Conservation (phyloP, 2,888 invertebrate genomes). For the Leptothorax acervorum region DNA sequence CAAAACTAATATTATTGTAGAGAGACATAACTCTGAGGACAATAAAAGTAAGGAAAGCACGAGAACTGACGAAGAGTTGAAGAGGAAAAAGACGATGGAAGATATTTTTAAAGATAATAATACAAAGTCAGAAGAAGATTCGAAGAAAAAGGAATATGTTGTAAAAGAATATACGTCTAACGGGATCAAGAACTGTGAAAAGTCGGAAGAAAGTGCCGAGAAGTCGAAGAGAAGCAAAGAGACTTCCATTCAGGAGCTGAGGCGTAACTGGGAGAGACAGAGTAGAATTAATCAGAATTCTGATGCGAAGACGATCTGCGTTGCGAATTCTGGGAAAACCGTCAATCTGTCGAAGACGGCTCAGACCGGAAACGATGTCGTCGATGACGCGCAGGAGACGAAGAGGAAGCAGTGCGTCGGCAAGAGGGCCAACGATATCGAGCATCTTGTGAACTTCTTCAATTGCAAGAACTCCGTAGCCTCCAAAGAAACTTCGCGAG, state of each 20-base stretch:
- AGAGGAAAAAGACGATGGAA: background rate
- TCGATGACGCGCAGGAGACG: slow-evolving; percentile 16
- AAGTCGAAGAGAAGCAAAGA: slow-evolving; percentile 64
- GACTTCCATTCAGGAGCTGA: slow-evolving; percentile 79
- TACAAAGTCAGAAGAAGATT: background rate
- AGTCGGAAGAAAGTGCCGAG: slow-evolving; percentile 18
- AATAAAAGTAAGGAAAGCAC: background rate
- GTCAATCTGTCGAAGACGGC: slow-evolving; percentile 3
- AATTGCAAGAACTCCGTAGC: slow-evolving; percentile 82
- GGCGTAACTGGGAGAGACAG: slow-evolving; percentile 83
- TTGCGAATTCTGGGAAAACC: background rate
- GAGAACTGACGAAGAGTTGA: background rate
- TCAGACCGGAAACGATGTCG: slow-evolving; percentile 23
- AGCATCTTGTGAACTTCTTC: slow-evolving; percentile 83
- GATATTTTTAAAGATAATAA: slow-evolving; percentile 28
- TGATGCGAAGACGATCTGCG: slow-evolving; percentile 27
- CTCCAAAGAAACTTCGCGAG: slow-evolving; percentile 69
- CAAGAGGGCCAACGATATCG: slow-evolving; percentile 81
- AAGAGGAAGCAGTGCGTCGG: slow-evolving; percentile 60
- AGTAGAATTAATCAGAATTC: slow-evolving; percentile 56
- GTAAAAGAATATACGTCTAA: background rate
- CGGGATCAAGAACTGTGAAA: slow-evolving; percentile 1
- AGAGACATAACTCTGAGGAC: background rate
- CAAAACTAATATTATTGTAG: slow-evolving; percentile 31
- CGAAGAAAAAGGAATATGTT: background rate